Base-by-base conservation (phyloP, 2,888 invertebrate genomes). In the Lithophane leautieri region DNA sequence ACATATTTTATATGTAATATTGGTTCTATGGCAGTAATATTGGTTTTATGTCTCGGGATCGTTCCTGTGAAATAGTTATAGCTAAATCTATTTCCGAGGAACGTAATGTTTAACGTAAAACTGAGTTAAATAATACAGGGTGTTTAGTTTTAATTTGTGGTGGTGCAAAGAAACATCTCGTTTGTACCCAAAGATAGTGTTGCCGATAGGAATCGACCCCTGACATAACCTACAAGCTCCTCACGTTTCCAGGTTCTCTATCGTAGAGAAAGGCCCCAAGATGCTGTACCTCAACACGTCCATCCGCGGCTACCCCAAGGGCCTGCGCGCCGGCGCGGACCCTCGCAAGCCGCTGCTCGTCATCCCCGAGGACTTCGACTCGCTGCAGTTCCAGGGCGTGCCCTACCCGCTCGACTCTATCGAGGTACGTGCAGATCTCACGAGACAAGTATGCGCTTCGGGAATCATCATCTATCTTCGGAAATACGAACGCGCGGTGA, bases 291-390 rank as follows among this genome's bases (percentile, higher is more conserved):
- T 99, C 90, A 99, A 99, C 94, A 98, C 98, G 40, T 96, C 97
- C 8, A 98, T 98, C 88, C 97, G 99, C 78, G 99, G 98, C 0
- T 98, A 98, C 93, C 98, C 99, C 0, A 97, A 97, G 88, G 99
- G 99, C 0, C 96, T 99, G 61, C 97, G 98, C 71, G 98, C 98
- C 6, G 99, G 99, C 8, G 96, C 97, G 54, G 98, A 99, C 96
- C 98, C 98, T 0, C 97, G 98, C 76, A 97, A 97, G 86, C 98
- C 98, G 0, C 96, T 98, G 62, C 97, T 99, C 44, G 95, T 97
- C 73, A 96, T 99, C 28, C 97, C 98, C 87, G 97, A 97, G 73
- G 98, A 97, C 88, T 98, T 98, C 93, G 98, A 98, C 90, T 97
- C 97, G 77, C 94, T 98, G 71, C 97, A 97, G 86, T 98, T 97